Evolutionary conservation across 2,888 invertebrate genomes (phyloP).

Genomic region (Cheilosia vulpina): DNA sequence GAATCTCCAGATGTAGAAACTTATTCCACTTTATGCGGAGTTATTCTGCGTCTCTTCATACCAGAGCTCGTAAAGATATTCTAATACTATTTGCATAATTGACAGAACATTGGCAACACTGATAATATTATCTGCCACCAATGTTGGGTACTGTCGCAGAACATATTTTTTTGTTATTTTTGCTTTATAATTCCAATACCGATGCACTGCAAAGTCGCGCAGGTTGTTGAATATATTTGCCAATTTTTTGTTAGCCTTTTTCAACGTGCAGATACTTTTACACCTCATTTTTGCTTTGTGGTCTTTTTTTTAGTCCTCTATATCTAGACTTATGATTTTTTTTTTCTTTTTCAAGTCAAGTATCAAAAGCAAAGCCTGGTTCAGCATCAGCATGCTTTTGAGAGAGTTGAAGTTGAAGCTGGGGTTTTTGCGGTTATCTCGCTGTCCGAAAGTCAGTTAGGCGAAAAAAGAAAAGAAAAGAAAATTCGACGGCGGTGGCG

Average conservation of each 20-base stretch:
- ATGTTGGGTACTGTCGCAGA: constrained; percentile 56
- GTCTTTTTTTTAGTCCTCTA: constrained; percentile 12
- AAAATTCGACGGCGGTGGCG: constrained; percentile 11
- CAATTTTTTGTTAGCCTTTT: constrained; percentile 57
- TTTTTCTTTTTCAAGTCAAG: constrained; percentile 39
- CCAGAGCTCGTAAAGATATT: neutral
- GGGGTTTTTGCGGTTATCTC: constrained; percentile 57
- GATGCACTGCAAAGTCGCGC: constrained; percentile 64
- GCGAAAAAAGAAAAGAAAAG: constrained; percentile 14
- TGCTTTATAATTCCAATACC: constrained; percentile 33
- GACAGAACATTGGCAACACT: constrained; percentile 33
- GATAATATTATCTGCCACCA: constrained; percentile 42
- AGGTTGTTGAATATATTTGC: constrained; percentile 53
- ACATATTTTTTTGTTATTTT: constrained; percentile 26
- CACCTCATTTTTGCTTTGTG: constrained; percentile 57
- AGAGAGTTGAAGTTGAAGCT: constrained; percentile 43
- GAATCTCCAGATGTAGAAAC: too few relatives aligned
- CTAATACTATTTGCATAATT: neutral
- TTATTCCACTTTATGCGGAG: too few relatives aligned
- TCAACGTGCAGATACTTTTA: constrained; percentile 69
- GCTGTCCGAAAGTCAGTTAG: constrained; percentile 45
- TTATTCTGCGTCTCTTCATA: too few relatives aligned
- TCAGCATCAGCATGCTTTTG: constrained; percentile 39
- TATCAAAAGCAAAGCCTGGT: constrained; percentile 19
- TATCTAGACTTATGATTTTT: constrained; percentile 9